Base-by-base conservation (phyloP, 2,888 invertebrate species). In the Folsomia candida region DNA sequence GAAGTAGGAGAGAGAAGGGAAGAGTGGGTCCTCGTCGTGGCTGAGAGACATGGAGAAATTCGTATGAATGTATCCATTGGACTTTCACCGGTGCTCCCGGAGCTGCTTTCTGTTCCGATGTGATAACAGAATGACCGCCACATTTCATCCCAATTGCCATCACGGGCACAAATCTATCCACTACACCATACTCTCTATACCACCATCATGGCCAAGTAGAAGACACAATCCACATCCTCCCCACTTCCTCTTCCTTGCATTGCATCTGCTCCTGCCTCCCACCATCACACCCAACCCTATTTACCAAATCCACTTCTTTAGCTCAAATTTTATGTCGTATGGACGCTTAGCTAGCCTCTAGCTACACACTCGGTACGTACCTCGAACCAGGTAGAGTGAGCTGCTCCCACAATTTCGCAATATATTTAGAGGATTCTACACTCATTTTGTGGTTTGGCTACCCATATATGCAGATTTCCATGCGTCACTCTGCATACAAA, bases 71-170 rank as follows among this genome's bases (percentile, higher is more conserved):
- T 29, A 27, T 9, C 64, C 64, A 37, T 37, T 24, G 22, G 68
- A 28, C 68, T 60, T 62, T 51, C 25, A 60, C 60, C 37, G 37
- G 37, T 4, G 14, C n/a, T n/a, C n/a, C n/a, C 6, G 14, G 37
- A 37, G 37, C 14, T 37, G 37, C 37, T 37, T 62, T 62, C 75
- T 75, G 75, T 62, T 65, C 70, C 62, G 70, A 70, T 72, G 75
- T 67, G 75, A 75, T 75, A 75, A 75, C 61, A 68, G 71, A 75
- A 75, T 75, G 67, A 68, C 75, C 72, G 65, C 70, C 73, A 75
- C 73, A 73, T 70, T 73, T 75, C 75, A 75, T 72, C 67, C 68
- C 74, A 68, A 72, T 74, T 67, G 69, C 70, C 70, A 72, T 71
- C 67, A 57, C 64, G 64, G 62, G 65, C 60, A 69, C 65, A 70